Base-by-base conservation (phyloP, 1,140 invertebrate species). In the Phymastichus coffea region DNA sequence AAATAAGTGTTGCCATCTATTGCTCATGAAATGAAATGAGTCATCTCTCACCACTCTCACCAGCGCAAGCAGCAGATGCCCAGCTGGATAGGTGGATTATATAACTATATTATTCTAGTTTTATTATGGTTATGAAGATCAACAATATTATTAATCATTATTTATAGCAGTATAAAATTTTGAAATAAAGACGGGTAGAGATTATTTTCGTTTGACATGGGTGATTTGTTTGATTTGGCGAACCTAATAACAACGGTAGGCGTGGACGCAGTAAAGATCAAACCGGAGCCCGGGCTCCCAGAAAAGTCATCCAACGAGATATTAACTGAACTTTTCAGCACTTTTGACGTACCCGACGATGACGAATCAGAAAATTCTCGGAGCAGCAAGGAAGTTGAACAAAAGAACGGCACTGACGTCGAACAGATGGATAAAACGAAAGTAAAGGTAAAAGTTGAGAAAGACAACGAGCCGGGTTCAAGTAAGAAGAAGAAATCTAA, bases 271-370 rank as follows among this genome's bases (percentile, higher is more conserved):
- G 74, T 78, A 3, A 80, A 80, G 57, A 79, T 80, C n/a, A 80
- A 80, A 55, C 63, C 70, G 15, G 78, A 80, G n/a, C 77, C 78
- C 8, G 77, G 77, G 17, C 33, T 80, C 8, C 78, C 78, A 0
- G 75, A 79, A 49, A 89, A 89, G 68, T 87, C 88, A 4, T 91
- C 89, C 0, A 88, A 86, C 71, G 88, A 92, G 71, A 91, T 92
- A 67, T 78, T 92, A 7, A 87, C 87, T 0, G 89, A 92, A 74
- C 78, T 92, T 0, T 92, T 92, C 66, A 82, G 85, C 48, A 88
- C 86, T 4, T 89, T 89, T 67, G 86, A 89, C 56, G 70, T 73
- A n/a, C 74, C 74, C 7, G 58, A 62, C n/a, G 65, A 19, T 8
- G 37, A 59, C 17, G 40, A 44, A 20, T 63, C 46, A 52, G 63